Evolutionary conservation across 2,113 vertebrate genomes (phyloP), one percentile per base, ranked within the genome.

Genomic region (Cricetomys ansorgei): DNA sequence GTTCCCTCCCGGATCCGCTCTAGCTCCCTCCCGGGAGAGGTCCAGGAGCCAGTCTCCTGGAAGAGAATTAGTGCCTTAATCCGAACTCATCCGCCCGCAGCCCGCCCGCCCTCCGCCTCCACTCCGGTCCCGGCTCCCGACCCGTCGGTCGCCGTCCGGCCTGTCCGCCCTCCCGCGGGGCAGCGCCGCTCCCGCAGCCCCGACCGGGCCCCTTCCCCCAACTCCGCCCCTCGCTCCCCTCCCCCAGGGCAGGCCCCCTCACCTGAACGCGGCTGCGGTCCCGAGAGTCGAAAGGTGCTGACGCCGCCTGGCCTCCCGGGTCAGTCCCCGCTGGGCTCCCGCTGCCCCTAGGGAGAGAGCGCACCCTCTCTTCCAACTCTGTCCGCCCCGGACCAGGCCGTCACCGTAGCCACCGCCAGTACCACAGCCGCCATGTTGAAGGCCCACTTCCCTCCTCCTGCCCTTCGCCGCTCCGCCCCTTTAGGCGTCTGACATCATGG

Each of bases 351-450:
- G 53, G 96, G 94, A 95, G 31, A 96, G 72, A 57, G 67, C 95
- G 92, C 29, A 29, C 94, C 94, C 64, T 97, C 97, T 55, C 96
- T 87, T 94, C 89, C 85, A 79, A 97, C 95, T 97, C 96, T 96
- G 89, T 40, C 90, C 48, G 73, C 96, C 90, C 88, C 59, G 43
- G 92, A 80, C 96, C 96, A 89, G 77, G 77, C 96, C 45, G 95
- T 96, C 96, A 94, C 96, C 89, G 62, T n/a, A 88, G 92, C 85
- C 95, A 65, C 92, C 0, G 3, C 92, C 92, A 95, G 55, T 97
- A 77, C 70, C 84, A 57, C 95, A 23, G 94, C 85, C 97, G 97
- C 97, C 97, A 98, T 98, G 96, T 98, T 98, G 95, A 96, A 94
- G 21, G 1, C 92, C 97, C 93, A 95, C 97, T 97, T 97, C 96